phyloP scores from a whole-genome alignment of 1,140 invertebrate species.

The Calliopsis andreniformis region DNA sequence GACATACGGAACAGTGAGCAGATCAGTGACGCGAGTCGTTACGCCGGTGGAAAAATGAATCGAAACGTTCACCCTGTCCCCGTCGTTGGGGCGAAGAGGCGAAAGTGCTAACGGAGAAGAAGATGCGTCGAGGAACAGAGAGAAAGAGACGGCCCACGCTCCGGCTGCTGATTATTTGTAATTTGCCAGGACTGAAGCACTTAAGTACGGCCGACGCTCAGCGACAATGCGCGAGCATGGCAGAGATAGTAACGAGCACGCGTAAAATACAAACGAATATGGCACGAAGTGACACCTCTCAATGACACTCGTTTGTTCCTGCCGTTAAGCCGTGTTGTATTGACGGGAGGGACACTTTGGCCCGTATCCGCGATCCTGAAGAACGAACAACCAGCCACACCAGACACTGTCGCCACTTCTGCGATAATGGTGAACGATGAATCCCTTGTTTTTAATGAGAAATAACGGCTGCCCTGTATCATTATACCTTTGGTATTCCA shows the following conservation, averaged over 20 bases:
- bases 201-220: conserved; percentile 76
- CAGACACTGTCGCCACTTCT: conserved; percentile 69
- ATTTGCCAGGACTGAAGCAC: conserved; percentile 73
- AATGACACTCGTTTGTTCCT: conserved; percentile 77
- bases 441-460: conserved; percentile 81
- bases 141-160: conserved; percentile 23
- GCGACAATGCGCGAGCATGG: conserved; percentile 71
- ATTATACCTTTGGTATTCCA: conserved; percentile 33
- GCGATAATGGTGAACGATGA: conserved; percentile 78
- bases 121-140: conserved; percentile 23
- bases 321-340: conserved; percentile 57
- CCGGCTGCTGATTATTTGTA: conserved; percentile 77
- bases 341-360: conserved; percentile 63
- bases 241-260: conserved; percentile 78
- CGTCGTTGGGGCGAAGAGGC: conserved; percentile 1
- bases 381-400: conserved; percentile 32
- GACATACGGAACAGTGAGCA: conserved; percentile 35
- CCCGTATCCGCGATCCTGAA: conserved; percentile 40
- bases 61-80: conserved; percentile 29
- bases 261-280: conserved; percentile 81
- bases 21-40: conserved; percentile 61
- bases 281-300: conserved; percentile 82
- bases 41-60: conserved; percentile 56
- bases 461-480: conserved; percentile 61
- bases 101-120: conserved; percentile 26